phyloP scores from a whole-genome alignment of 2,888 invertebrate genomes.

The Acleris cristana region DNA sequence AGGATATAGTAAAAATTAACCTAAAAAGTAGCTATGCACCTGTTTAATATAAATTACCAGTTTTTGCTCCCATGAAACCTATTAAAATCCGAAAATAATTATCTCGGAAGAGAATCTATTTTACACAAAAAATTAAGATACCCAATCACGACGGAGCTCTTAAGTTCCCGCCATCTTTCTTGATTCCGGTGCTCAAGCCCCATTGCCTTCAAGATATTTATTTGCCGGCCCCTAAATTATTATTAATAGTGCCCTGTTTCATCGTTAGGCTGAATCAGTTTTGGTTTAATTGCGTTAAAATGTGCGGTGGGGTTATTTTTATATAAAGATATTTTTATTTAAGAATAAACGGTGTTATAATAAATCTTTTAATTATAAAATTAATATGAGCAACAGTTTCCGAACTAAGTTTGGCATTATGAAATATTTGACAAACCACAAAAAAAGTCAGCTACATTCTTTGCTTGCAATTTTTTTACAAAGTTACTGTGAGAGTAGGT shows the following conservation, averaged over 20 bases:
- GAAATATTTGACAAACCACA: too few species aligned
- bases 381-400: too few species aligned
- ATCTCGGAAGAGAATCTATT: conserved; percentile 22
- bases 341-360: neutral
- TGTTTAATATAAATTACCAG: conserved; percentile 1
- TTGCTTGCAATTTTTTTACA: too few species aligned
- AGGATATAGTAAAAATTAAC: neutral
- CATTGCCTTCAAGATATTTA: conserved; percentile 27
- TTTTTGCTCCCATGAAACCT: neutral
- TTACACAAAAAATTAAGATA: conserved; percentile 14
- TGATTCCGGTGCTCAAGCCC: conserved; percentile 19
- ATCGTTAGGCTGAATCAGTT: conserved; percentile 40
- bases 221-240: conserved; percentile 32
- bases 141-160: conserved; percentile 25
- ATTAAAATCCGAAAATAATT: conserved; percentile 25
- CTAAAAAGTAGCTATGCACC: neutral
- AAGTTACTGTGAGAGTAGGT: too few species aligned
- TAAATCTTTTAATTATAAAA: neutral
- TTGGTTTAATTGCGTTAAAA: conserved; percentile 23
- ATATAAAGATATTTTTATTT: neutral
- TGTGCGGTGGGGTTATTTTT: conserved; percentile 15
- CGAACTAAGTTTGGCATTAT: too few species aligned
- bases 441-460: too few species aligned
- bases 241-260: conserved; percentile 43
- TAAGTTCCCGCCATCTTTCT: conserved; percentile 44